These are phyloP conservation scores for Drosophila ananassae DNA, from an alignment of 1,140 invertebrate genomes.

Conservation along the genomic window DNA sequence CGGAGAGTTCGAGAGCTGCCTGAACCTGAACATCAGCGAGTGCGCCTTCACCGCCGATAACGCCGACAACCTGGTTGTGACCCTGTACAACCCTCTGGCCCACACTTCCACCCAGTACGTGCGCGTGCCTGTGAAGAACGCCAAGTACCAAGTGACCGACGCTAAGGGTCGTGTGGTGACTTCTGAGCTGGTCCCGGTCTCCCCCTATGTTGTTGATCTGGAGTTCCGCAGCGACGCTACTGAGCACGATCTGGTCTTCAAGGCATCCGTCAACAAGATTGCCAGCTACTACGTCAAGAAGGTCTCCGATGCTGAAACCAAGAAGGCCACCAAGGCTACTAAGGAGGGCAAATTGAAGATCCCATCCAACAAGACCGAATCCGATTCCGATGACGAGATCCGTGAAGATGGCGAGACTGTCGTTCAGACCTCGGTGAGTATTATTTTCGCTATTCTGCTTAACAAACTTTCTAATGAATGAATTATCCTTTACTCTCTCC, in stretches of 20 bases:
- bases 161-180: slow-evolving; percentile 73
- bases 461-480: neutral
- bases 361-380: slow-evolving; percentile 1
- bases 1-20: slow-evolving; percentile 86
- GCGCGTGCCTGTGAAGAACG: slow-evolving; percentile 89
- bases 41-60: slow-evolving; percentile 84
- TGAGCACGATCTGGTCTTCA: slow-evolving; percentile 88
- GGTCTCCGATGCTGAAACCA: neutral
- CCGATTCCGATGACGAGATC: neutral
- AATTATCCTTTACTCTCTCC: neutral
- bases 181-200: slow-evolving; percentile 87
- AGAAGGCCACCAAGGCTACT: slow-evolving; percentile 1
- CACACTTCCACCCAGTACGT: slow-evolving; percentile 87
- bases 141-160: slow-evolving; percentile 87
- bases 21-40: slow-evolving; percentile 87
- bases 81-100: slow-evolving; percentile 93
- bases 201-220: slow-evolving; percentile 86
- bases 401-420: slow-evolving; percentile 36
- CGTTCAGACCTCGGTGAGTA: slow-evolving; percentile 58
- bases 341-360: slow-evolving; percentile 8
- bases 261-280: slow-evolving; percentile 84
- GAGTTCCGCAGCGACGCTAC: slow-evolving; percentile 87
- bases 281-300: slow-evolving; percentile 60
- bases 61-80: slow-evolving; percentile 88
- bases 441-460: neutral